Base-by-base conservation (phyloP, 1,140 invertebrate genomes). In the Pygmarrhopalites habei region DNA sequence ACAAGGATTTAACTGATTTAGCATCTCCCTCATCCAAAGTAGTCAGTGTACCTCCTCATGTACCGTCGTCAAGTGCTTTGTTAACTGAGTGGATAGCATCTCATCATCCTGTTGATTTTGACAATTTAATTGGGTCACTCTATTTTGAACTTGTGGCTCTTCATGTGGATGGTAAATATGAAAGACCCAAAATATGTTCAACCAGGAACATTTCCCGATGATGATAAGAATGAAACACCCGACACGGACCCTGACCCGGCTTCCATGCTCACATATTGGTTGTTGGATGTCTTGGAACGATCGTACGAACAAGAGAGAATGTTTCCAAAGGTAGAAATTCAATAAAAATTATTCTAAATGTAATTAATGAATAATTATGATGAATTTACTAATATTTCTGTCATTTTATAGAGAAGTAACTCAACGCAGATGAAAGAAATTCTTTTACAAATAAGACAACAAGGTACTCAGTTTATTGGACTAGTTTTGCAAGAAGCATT, bases 271-370 rank as follows among this genome's bases (percentile, higher is more conserved):
- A 64, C 61, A 2, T 43, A 65, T 23, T 71, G 66, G 66, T 62
- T 71, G 39, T 46, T 68, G 47, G 66, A 71, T 55, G 49, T 59
- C 10, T 64, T 63, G 32, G 69, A 71, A 39, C 25, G 69, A 3
- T 55, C 66, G 23, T 68, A 62, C 39, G 55, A 61, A 12, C 60
- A 65, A 46, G 69, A 71, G 41, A 49, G 58, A 43, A 78, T 82
- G 68, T 78, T 86, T 73, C 85, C 88, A 23, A 91, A 89, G 79
- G 83, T 83, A 71, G 68, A 25, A n/a, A n/a, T n/a, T n/a, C n/a
- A n/a, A n/a, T n/a, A 23, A 39, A 19, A 29, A 12, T 53, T 19
- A 17, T 4, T 49, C 43, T 15, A 29, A 7, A 25, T 25, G 21
- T 41, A n/a, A n/a, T n/a, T n/a, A n/a, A 46, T 46, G 28, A 23